A percentile compares a stretch with the other conserved stretches of the same genome.
phyloP scores from a whole-genome alignment of 2,797 vertebrate species.

The Sciaenops ocellatus region DNA sequence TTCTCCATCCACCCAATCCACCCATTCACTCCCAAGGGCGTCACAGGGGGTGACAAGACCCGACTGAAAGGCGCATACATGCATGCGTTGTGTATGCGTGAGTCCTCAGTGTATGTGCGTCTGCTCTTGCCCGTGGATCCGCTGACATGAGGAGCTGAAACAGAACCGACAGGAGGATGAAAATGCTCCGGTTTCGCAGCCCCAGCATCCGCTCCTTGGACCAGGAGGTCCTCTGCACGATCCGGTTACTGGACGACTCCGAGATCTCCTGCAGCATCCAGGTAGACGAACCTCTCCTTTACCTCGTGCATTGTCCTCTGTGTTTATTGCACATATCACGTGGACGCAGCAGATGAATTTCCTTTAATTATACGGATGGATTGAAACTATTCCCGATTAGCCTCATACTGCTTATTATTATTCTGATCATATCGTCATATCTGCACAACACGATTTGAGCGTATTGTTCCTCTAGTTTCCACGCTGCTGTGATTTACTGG shows the following conservation, averaged over 20 bases:
- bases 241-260: slow-evolving; percentile 95
- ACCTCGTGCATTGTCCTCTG: slow-evolving; percentile 23
- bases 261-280: slow-evolving; percentile 96
- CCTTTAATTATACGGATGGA: not conserved
- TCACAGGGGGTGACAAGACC: slow-evolving; percentile 53
- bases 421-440: not conserved
- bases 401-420: not conserved
- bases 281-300: slow-evolving; percentile 78
- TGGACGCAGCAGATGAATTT: slow-evolving; percentile 38
- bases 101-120: slow-evolving; percentile 21
- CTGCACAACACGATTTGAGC: slow-evolving; percentile 7
- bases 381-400: slow-evolving; percentile 2
- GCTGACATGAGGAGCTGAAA: slow-evolving; percentile 81
- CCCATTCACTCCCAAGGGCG: slow-evolving; percentile 61
- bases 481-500: slow-evolving; percentile 42
- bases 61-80: slow-evolving; percentile 42
- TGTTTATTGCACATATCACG: slow-evolving; percentile 48
- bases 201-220: slow-evolving; percentile 94
- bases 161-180: slow-evolving; percentile 88
- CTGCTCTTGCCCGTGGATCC: slow-evolving; percentile 58
- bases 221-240: slow-evolving; percentile 94
- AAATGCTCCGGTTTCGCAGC: slow-evolving; percentile 98
- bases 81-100: slow-evolving; percentile 33
- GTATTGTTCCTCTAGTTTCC: slow-evolving; percentile 15
- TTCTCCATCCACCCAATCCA: slow-evolving; percentile 36